Evolutionary conservation across 1,140 invertebrate genomes (phyloP).

Genomic region (Bombus huntii): DNA sequence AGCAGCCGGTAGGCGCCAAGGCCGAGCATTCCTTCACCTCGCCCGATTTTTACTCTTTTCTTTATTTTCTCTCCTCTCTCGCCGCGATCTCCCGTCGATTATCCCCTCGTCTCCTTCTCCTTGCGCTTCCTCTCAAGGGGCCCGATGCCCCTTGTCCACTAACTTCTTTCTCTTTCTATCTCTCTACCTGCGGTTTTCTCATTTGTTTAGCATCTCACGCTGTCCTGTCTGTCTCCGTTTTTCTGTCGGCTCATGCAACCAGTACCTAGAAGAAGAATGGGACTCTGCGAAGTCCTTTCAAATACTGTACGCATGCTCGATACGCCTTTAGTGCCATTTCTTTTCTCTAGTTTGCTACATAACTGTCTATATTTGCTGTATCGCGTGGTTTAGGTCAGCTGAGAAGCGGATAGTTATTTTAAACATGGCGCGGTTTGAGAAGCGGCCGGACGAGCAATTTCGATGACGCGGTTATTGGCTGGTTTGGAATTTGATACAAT

Average conservation of each 20-base stretch:
- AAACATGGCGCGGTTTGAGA: background rate
- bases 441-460: background rate
- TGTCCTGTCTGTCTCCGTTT: background rate
- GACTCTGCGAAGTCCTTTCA: conserved; percentile 7
- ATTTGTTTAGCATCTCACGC: conserved; percentile 46
- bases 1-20: conserved; percentile 62
- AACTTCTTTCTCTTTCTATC: background rate
- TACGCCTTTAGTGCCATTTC: background rate
- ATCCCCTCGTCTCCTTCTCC: background rate
- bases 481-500: background rate
- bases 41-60: conserved; percentile 62
- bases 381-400: background rate
- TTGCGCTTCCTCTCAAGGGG: conserved; percentile 20
- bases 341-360: background rate
- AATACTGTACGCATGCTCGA: background rate
- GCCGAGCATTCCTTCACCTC: conserved; percentile 72
- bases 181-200: conserved; percentile 37
- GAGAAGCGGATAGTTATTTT: background rate
- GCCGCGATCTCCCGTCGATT: background rate
- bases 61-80: conserved; percentile 50
- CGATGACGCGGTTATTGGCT: background rate
- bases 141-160: background rate
- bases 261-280: conserved; percentile 45
- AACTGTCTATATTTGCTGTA: no score
- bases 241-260: background rate